These are phyloP conservation scores for Somateria mollissima DNA, from an alignment of 2,797 vertebrate genomes.

Conservation along the genomic window DNA sequence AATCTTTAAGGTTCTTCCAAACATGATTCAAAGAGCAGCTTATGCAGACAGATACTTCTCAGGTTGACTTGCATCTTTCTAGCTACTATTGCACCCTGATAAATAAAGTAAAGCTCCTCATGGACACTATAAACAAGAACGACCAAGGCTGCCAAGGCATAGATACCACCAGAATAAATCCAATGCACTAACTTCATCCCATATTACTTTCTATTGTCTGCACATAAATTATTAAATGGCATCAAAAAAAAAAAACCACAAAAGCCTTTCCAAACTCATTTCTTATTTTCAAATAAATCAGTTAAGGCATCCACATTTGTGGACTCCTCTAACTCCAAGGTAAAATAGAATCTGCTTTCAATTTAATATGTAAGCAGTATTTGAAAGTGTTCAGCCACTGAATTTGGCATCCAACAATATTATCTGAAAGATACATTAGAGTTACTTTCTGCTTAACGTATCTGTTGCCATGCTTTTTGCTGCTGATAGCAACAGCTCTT, in stretches of 20 bases:
- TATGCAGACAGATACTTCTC: not conserved
- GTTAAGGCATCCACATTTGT: not conserved
- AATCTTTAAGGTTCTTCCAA: not conserved
- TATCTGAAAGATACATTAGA: not conserved
- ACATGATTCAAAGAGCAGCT: not conserved
- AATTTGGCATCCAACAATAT: not conserved
- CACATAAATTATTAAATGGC: not conserved
- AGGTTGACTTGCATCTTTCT: not conserved
- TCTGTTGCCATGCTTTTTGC: not conserved
- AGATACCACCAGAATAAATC: not conserved
- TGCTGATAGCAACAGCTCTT: not conserved
- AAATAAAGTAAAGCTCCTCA: not conserved
- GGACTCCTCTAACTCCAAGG: not conserved
- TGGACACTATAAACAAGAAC: not conserved
- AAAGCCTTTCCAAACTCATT: not conserved
- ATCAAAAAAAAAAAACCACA: not conserved
- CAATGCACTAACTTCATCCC: not conserved
- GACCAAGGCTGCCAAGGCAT: not conserved
- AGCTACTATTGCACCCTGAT: not conserved
- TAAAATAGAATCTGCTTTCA: not conserved
- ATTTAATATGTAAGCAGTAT: not conserved
- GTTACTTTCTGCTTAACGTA: not conserved
- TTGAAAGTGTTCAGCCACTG: not conserved
- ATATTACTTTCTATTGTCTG: not conserved
- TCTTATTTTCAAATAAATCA: not conserved